Evolutionary conservation across 2,797 vertebrate species (phyloP).

Genomic region (Catostomus latipinnis): DNA sequence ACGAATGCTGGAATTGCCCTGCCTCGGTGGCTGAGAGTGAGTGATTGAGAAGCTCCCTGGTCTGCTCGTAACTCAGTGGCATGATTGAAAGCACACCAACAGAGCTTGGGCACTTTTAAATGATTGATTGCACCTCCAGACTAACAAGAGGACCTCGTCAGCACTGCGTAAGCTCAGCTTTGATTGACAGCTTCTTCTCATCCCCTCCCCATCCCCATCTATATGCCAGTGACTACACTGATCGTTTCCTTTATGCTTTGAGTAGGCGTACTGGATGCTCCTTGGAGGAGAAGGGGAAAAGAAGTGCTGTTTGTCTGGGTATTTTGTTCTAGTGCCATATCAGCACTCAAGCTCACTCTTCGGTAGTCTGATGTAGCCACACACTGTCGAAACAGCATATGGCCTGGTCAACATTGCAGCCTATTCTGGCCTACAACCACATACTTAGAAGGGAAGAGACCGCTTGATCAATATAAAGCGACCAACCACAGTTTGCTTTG

Average conservation of each 20-base stretch:
- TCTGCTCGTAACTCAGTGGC: conserved; percentile 30
- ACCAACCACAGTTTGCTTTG: too few species aligned
- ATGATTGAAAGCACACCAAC: conserved; percentile 46
- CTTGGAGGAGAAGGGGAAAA: neutral
- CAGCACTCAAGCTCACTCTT: too few species aligned
- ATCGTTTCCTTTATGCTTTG: conserved; percentile 17
- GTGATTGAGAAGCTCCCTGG: conserved; percentile 44
- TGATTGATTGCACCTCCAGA: conserved; percentile 50
- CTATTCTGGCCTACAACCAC: too few species aligned
- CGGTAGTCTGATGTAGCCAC: too few species aligned
- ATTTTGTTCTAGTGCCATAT: too few species aligned
- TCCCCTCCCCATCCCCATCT: neutral
- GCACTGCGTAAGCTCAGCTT: conserved; percentile 35
- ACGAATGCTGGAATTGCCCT: conserved; percentile 17
- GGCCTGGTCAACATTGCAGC: too few species aligned
- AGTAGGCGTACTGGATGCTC: neutral
- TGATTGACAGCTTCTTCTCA: conserved; percentile 50
- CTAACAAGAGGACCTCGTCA: conserved; percentile 55
- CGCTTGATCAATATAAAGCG: too few species aligned
- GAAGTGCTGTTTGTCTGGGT: neutral
- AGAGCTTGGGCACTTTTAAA: conserved; percentile 38
- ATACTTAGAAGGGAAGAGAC: too few species aligned
- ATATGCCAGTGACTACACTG: neutral
- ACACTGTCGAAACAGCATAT: too few species aligned
- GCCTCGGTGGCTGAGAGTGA: neutral